A percentile compares a stretch with the other conserved stretches of the same genome.
phyloP scores from a whole-genome alignment of 1,140 invertebrate species.

The Steinernema feltiae region DNA sequence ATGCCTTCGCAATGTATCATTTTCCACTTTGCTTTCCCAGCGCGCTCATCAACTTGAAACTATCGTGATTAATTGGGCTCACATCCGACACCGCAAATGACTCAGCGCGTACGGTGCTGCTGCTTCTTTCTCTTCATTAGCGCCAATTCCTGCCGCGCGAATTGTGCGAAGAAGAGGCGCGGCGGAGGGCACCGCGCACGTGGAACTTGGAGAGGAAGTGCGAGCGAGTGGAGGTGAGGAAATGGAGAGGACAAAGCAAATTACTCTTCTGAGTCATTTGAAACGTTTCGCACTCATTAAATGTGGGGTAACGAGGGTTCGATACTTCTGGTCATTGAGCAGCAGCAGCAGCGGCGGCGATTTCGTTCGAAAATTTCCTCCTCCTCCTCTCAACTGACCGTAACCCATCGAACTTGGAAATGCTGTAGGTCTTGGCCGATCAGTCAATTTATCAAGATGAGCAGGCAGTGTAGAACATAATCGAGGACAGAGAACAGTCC shows the following conservation, averaged over 20 bases:
- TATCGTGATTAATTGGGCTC: background rate
- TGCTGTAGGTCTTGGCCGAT: too few relatives aligned
- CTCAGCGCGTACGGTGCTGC: too few relatives aligned
- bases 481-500: too few relatives aligned
- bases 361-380: background rate
- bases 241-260: background rate
- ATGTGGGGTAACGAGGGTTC: background rate
- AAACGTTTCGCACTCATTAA: background rate
- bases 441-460: too few relatives aligned
- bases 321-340: background rate
- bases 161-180: too few relatives aligned
- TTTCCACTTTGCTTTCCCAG: background rate
- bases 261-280: background rate
- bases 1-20: background rate
- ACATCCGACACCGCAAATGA: background rate
- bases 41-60: background rate
- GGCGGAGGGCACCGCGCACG: too few relatives aligned
- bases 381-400: too few relatives aligned
- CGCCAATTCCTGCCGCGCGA: too few relatives aligned
- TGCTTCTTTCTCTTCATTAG: background rate
- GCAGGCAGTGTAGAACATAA: too few relatives aligned
- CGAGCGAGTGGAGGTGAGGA: background rate
- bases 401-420: too few relatives aligned
- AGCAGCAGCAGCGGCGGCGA: background rate
- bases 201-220: background rate